phyloP scores from a whole-genome alignment of 1,140 invertebrate species.

The Philopotamus ludificatus region DNA sequence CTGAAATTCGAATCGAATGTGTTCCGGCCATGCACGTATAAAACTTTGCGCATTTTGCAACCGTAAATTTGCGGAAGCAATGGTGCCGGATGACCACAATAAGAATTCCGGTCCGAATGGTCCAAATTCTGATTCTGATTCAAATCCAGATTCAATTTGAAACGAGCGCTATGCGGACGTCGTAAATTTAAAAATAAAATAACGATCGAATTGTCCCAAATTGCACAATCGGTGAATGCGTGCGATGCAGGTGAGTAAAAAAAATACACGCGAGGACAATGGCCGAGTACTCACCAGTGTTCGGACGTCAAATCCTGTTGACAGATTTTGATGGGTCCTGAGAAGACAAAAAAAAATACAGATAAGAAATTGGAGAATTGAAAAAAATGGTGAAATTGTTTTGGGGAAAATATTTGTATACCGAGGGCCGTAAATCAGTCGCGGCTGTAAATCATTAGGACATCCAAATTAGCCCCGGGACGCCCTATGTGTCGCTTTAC shows the following conservation, averaged over 20 bases:
- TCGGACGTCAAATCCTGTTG: no score
- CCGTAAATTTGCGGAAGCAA: constrained; percentile 36
- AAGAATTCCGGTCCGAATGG: constrained; percentile 37
- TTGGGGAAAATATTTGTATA: constrained; percentile 17
- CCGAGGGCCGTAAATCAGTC: constrained; percentile 27
- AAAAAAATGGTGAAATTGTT: constrained; percentile 10
- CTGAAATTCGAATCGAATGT: neutral
- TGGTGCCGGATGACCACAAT: constrained; percentile 29
- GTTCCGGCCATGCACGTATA: constrained; percentile 5
- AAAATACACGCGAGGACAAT: no score
- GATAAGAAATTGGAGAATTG: neutral
- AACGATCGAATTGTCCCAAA: no score
- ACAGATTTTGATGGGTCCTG: no score
- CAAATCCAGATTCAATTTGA: neutral
- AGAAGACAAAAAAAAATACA: neutral
- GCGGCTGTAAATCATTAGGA: constrained; percentile 29
- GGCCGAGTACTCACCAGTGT: no score
- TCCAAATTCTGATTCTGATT: neutral
- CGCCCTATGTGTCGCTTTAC: constrained; percentile 9
- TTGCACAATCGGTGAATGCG: neutral
- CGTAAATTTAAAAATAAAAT: neutral
- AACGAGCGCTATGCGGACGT: neutral
- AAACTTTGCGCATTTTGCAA: constrained; percentile 37
- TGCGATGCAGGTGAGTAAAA: no score
- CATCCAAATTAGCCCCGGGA: constrained; percentile 30